Conservation (phyloP, 2,888 invertebrate genomes). For the Aporophyla lueneburgensis region DNA sequence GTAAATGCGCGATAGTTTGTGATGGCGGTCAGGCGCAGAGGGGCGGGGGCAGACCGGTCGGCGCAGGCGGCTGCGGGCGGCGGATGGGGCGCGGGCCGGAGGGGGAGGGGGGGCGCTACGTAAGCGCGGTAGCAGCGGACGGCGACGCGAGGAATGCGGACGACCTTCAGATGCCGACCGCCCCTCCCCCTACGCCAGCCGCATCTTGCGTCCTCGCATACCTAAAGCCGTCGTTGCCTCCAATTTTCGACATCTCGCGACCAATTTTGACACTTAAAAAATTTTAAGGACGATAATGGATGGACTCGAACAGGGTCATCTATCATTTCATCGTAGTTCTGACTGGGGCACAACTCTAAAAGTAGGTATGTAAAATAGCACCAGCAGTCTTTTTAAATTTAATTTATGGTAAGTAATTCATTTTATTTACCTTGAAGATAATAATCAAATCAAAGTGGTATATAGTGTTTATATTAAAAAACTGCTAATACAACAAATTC, state of each 20-base stretch:
- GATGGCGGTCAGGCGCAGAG: conserved; percentile 84
- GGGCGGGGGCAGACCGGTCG: conserved; percentile 83
- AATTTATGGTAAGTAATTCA: conserved; percentile 49
- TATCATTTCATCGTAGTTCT: conserved; percentile 41
- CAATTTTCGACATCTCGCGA: conserved; percentile 88
- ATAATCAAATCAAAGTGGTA: conserved; percentile 31
- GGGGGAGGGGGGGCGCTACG: conserved; percentile 86
- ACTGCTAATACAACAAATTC: conserved; percentile 23
- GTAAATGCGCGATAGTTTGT: conserved; percentile 89
- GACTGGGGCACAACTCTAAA: conserved; percentile 11
- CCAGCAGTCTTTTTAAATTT: conserved; percentile 18
- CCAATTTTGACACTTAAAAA: conserved; percentile 87
- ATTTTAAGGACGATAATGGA: conserved; percentile 69
- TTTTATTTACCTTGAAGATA: conserved; percentile 50
- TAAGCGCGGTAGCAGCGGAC: conserved; percentile 91
- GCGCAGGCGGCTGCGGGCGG: conserved; percentile 75
- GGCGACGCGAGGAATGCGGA: conserved; percentile 91
- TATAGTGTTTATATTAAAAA: conserved; percentile 35
- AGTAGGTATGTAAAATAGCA: conserved; percentile 45
- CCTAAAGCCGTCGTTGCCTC: conserved; percentile 88
- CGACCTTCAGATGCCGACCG: conserved; percentile 91
- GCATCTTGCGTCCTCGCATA: conserved; percentile 91
- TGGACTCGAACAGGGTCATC: conserved; percentile 40
- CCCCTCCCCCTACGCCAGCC: conserved; percentile 89
- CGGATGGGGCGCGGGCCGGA: conserved; percentile 69